Evolutionary conservation across 2,797 vertebrate species (phyloP).

Genomic region (Notolabrus celidotus): DNA sequence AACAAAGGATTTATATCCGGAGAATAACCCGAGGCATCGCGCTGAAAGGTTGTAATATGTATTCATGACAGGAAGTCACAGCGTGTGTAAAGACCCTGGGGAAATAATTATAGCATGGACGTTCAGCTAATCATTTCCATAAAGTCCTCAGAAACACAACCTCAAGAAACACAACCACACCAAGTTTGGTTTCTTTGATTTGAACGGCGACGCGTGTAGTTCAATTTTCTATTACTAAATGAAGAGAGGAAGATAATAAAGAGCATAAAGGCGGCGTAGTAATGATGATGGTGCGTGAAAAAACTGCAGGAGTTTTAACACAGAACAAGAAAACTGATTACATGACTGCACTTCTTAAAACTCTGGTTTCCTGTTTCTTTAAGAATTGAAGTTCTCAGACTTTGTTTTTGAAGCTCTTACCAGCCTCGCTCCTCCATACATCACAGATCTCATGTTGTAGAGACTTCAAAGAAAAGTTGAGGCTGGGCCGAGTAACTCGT

Average conservation of each 20-base stretch:
- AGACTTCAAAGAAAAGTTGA: too few relatives aligned
- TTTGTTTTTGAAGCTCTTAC: too few relatives aligned
- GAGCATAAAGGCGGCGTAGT: slow-evolving; percentile 12
- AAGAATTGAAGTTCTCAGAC: too few relatives aligned
- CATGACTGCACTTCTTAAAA: too few relatives aligned
- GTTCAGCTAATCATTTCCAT: slow-evolving; percentile 46
- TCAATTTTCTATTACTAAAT: slow-evolving; percentile 11
- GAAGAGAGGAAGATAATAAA: slow-evolving; percentile 1
- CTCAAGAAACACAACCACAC: slow-evolving; percentile 15
- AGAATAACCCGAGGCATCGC: slow-evolving; percentile 55
- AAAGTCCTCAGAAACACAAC: slow-evolving; percentile 12
- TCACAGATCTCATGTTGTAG: too few relatives aligned
- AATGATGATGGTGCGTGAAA: too few relatives aligned
- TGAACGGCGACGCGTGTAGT: background rate
- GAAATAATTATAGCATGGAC: slow-evolving; percentile 54
- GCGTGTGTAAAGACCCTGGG: slow-evolving; percentile 34
- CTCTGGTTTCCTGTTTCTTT: too few relatives aligned
- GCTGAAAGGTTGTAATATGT: slow-evolving; percentile 33
- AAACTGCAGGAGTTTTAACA: too few relatives aligned
- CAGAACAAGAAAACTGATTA: too few relatives aligned
- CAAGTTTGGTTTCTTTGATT: slow-evolving; percentile 27
- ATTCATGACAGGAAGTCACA: slow-evolving; percentile 45
- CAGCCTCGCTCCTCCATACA: too few relatives aligned
- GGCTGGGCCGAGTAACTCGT: too few relatives aligned
- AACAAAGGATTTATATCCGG: slow-evolving; percentile 52